Evolutionary conservation across 2,888 invertebrate species (phyloP).

Genomic region (Melikaiella ostensackeni): DNA sequence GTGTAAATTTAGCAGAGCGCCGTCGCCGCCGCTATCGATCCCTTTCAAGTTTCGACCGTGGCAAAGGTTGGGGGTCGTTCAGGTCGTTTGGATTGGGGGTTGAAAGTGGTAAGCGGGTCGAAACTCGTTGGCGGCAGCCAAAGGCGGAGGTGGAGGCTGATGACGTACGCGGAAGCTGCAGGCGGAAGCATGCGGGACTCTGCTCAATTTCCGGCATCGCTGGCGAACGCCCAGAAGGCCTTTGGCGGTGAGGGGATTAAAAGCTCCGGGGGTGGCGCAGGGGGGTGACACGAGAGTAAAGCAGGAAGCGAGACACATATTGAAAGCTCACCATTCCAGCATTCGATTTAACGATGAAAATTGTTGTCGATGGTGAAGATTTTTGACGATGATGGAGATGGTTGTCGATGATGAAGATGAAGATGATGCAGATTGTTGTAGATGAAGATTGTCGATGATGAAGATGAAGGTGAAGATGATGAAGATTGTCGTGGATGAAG

Average conservation of each 20-base stretch:
- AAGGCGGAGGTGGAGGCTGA: conserved; percentile 56
- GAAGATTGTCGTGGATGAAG: too few relatives aligned
- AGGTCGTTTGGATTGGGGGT: conserved; percentile 39
- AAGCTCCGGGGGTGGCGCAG: conserved; percentile 36
- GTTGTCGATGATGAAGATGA: too few relatives aligned
- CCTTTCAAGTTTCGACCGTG: conserved; percentile 58
- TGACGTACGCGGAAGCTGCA: conserved; percentile 67
- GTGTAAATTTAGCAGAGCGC: conserved; percentile 63
- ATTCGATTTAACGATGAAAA: not conserved
- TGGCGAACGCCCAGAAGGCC: conserved; percentile 58
- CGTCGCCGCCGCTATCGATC: conserved; percentile 67
- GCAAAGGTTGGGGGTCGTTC: conserved; percentile 56
- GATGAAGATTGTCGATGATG: too few relatives aligned
- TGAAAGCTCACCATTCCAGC: conserved; percentile 1
- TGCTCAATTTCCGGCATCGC: conserved; percentile 67
- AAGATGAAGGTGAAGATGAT: too few relatives aligned
- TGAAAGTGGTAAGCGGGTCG: conserved; percentile 44
- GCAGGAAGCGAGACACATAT: conserved; percentile 20
- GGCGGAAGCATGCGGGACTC: conserved; percentile 63
- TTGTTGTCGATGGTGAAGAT: too few relatives aligned
- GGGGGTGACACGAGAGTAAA: not conserved
- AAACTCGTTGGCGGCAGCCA: conserved; percentile 45
- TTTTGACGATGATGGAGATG: too few relatives aligned
- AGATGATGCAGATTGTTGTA: too few relatives aligned
- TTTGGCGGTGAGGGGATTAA: conserved; percentile 49